Base-by-base conservation (phyloP, 2,113 vertebrate genomes). In the Grallaria varia region DNA sequence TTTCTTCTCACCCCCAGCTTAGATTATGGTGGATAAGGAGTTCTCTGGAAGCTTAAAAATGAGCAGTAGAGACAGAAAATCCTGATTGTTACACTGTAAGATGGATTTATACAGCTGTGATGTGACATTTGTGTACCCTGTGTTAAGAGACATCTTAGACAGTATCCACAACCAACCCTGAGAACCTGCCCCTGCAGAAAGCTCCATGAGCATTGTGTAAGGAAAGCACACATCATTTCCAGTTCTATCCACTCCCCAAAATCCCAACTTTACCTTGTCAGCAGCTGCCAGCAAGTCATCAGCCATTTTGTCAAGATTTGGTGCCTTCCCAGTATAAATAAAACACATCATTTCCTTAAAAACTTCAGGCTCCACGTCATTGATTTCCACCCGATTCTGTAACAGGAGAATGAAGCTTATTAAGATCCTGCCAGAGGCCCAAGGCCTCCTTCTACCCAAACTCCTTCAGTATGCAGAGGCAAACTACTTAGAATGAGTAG, bases 281-380 rank as follows among this genome's bases (percentile, higher is more conserved):
- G 99, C 99, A 97, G 99, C 99, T 95, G 99, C 99, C 97, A 99
- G 98, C 96, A 99, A 98, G 95, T 99, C 99, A 72, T 99, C 99
- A 28, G 99, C 99, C 99, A 99, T 99, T 97, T 99, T 99, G 98
- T 99, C 99, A 63, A 99, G 98, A 97, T 99, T 99, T 55, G 99
- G 98, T 49, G 99, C 98, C 96, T 99, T 99, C 66, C 99, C 99
- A 47, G 99, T 99, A 97, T 99, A 99, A 94, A 99, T 99, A 97
- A 99, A 99, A 96, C 98, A 98, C 98, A 99, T 99, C 99, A 99
- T 99, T 95, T 99, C 99, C 98, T 99, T 99, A 95, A 99, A 99
- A 92, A 99, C 99, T 98, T 99, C 99, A 89, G 99, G 99, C 95
- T 99, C 98, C 98, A 99, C 98, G 58, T 99, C 99, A 67, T 99